Conservation (phyloP, 2,888 invertebrate species). For the Sicus ferrugineus region DNA sequence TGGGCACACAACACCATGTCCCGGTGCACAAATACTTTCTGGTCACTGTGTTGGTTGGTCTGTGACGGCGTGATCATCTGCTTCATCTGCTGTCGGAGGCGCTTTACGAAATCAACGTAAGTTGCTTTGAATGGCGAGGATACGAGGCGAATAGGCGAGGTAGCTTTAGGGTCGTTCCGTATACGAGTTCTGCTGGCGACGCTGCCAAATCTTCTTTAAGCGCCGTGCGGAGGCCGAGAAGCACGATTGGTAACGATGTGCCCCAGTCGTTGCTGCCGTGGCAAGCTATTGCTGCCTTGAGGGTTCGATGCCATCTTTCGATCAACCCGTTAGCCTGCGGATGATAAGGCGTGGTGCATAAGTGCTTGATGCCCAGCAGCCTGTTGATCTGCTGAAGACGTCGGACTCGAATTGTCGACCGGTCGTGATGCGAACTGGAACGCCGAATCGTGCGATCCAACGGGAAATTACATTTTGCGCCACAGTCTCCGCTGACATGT, state of each 20-base stretch:
- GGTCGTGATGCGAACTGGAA: not conserved
- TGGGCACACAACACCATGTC: too few relatives aligned
- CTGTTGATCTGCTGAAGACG: not conserved
- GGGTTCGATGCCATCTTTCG: not conserved
- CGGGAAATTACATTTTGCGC: too few relatives aligned
- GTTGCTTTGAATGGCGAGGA: too few relatives aligned
- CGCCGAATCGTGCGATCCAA: too few relatives aligned
- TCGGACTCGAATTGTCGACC: not conserved
- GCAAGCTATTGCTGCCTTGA: not conserved
- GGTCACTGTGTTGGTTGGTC: too few relatives aligned
- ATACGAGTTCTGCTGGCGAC: not conserved
- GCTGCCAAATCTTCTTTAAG: not conserved
- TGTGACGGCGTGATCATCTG: too few relatives aligned
- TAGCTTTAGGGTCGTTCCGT: not conserved
- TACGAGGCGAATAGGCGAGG: too few relatives aligned
- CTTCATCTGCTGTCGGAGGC: too few relatives aligned
- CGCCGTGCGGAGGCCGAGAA: not conserved
- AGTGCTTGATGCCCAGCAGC: conserved; percentile 2
- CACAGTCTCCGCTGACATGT: too few relatives aligned
- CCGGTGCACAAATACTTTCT: too few relatives aligned
- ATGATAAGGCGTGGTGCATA: not conserved
- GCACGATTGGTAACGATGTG: conserved; percentile 28
- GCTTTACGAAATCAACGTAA: too few relatives aligned
- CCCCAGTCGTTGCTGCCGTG: conserved; percentile 9
- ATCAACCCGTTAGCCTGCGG: not conserved